Base-by-base conservation (phyloP, 2,888 invertebrate genomes). In the Ophion ventricosus region DNA sequence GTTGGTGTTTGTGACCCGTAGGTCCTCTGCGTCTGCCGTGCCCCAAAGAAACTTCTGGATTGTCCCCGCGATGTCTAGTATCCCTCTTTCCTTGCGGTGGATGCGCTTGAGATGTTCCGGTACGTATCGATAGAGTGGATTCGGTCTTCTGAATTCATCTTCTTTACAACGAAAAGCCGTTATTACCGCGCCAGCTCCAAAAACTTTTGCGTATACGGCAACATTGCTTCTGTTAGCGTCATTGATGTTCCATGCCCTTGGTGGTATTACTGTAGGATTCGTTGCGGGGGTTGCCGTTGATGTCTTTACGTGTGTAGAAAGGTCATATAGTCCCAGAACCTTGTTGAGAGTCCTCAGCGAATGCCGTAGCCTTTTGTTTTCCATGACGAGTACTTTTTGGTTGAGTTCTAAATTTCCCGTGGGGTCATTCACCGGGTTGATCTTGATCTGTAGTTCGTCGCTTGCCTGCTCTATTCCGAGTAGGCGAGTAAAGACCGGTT, bases 1-100 rank as follows among this genome's bases (percentile, higher is more conserved):
- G 29, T 75, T 75, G 7, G 23, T 20, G 54, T 49, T 63, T 49
- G 64, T 75, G 7, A 75, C 35, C 5, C 54, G 54, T 20, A 75
- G 29, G 54, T 75, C 75, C 20, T 75, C 74, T n/a, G 74, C 49
- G 26, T 74, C 74, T 26, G 63, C 74, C 2, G 74, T 74, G 61
- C 74, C 74, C 49, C 54, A 75, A 23, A 75, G 75, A 20, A 75
- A 75, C 35, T 75, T 75, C 14, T 64, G 54, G 2, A 75, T 20
- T 20, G 75, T 75, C 17, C 75, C 75, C 2, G 29, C 75, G 75
- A 75, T 54, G 54, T 64, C 23, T 2, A 64, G 25, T 64, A 75
- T 10, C 20, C 64, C 75, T 23, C 54, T 56, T 72, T 20, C 23
- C 7, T 11, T 20, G 29, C n/a, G 35, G 14, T 10, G 35, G 8